A percentile compares a stretch with the other conserved stretches of the same genome.
phyloP scores from a whole-genome alignment of 1,140 invertebrate genomes.

The Drosophila leontia region DNA sequence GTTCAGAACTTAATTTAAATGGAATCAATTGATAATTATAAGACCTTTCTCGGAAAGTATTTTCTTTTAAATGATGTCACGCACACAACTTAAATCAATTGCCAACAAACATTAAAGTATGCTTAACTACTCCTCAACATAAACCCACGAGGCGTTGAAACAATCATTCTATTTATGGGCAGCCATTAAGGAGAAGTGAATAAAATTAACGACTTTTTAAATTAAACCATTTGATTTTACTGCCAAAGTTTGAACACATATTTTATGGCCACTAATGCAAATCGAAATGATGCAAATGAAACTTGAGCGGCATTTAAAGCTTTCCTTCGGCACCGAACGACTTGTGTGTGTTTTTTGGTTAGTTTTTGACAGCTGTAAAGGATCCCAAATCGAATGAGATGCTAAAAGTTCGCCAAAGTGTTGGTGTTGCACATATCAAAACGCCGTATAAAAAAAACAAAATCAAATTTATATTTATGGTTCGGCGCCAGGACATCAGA shows the following conservation, averaged over 20 bases:
- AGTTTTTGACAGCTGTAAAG: constrained; percentile 44
- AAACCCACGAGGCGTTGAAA: constrained; percentile 28
- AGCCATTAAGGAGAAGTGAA: constrained; percentile 16
- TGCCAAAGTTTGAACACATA: constrained; percentile 52
- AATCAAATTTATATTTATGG: constrained; percentile 82
- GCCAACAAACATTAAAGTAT: constrained; percentile 1
- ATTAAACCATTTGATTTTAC: constrained; percentile 60
- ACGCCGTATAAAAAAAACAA: constrained; percentile 58
- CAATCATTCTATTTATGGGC: constrained; percentile 31
- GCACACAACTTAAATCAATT: constrained; percentile 21
- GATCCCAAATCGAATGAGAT: constrained; percentile 24
- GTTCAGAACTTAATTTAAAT: neutral
- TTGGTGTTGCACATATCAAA: constrained; percentile 63
- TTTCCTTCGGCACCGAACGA: neutral
- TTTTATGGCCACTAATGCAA: constrained; percentile 65
- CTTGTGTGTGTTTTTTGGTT: constrained; percentile 24
- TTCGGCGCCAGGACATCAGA: constrained; percentile 47
- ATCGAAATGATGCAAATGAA: constrained; percentile 57
- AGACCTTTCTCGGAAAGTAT: neutral
- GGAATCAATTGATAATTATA: neutral
- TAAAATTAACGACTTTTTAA: constrained; percentile 53
- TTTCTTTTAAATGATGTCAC: neutral
- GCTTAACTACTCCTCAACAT: constrained; percentile 17
- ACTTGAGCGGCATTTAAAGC: constrained; percentile 50
- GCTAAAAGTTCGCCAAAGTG: constrained; percentile 52